A percentile compares a stretch with the other conserved stretches of the same genome.
These are phyloP conservation scores for Pseudochromis fuscus DNA, from an alignment of 2,797 vertebrate genomes.

Conservation along the genomic window DNA sequence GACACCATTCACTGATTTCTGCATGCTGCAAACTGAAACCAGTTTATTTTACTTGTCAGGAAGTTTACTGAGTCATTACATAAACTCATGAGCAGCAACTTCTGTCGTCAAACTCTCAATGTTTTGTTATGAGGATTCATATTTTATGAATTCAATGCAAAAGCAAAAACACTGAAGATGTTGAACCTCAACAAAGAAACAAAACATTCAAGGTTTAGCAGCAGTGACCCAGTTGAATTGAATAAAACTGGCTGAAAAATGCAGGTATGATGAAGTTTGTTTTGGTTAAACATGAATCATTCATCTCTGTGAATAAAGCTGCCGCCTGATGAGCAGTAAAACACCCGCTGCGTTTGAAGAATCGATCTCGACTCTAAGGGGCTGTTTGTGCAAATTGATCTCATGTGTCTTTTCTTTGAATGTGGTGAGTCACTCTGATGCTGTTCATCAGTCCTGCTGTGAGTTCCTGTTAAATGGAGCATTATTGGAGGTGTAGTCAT, in stretches of 20 bases:
- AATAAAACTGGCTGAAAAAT: neutral
- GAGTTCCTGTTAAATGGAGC: constrained; percentile 54
- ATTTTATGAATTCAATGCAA: neutral
- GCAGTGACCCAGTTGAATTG: neutral
- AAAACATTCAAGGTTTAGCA: constrained; percentile 1
- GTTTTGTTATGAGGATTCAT: neutral
- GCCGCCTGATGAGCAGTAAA: constrained; percentile 31
- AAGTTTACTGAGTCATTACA: no score
- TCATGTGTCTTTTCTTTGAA: constrained; percentile 59
- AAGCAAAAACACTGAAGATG: no score
- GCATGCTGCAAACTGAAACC: neutral
- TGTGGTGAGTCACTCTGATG: constrained; percentile 43
- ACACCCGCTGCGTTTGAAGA: neutral
- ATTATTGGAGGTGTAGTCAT: constrained; percentile 34
- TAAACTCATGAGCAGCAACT: neutral
- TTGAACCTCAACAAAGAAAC: neutral
- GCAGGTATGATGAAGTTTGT: neutral
- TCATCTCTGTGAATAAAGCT: constrained; percentile 14
- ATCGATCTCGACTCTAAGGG: constrained; percentile 1
- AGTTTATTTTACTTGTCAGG: neutral
- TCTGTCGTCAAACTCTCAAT: neutral
- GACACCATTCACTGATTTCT: neutral
- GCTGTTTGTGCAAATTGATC: constrained; percentile 42
- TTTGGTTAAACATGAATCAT: neutral
- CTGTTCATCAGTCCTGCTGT: constrained; percentile 48